Conservation (phyloP, 1,140 invertebrate genomes). For the Helicoverpa zea region DNA sequence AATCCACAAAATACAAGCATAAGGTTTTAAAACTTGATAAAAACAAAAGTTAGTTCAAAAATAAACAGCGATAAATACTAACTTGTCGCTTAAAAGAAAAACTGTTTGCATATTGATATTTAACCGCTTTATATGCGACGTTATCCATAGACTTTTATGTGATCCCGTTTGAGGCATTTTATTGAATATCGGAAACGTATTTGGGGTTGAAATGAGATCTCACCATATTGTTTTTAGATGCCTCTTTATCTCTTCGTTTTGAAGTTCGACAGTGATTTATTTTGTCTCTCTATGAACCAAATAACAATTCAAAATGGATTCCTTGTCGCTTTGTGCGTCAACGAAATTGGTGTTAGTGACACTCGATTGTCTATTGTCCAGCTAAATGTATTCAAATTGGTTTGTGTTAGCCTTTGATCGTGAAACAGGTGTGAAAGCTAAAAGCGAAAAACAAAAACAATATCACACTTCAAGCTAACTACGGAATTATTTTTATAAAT, state of each 20-base stretch:
- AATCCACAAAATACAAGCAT: background rate
- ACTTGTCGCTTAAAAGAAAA: slow-evolving; percentile 35
- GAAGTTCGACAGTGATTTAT: slow-evolving; percentile 75
- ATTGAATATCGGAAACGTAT: slow-evolving; percentile 82
- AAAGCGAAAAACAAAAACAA: background rate
- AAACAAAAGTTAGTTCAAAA: slow-evolving; percentile 9
- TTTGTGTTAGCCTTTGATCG: slow-evolving; percentile 30
- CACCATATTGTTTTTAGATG: slow-evolving; percentile 72
- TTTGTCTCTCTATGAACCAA: slow-evolving; percentile 58
- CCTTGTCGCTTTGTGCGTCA: background rate
- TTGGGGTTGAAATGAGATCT: slow-evolving; percentile 78
- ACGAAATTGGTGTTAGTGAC: slow-evolving; percentile 6
- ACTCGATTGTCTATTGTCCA: slow-evolving; percentile 20
- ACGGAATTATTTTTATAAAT: background rate
- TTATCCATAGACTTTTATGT: slow-evolving; percentile 67
- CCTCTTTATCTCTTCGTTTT: slow-evolving; percentile 69
- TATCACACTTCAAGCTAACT: background rate
- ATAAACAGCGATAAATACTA: background rate
- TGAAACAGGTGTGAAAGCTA: background rate
- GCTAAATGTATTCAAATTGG: slow-evolving; percentile 36
- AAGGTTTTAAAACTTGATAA: background rate
- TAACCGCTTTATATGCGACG: slow-evolving; percentile 61
- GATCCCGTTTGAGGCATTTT: slow-evolving; percentile 75
- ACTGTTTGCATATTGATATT: slow-evolving; percentile 69
- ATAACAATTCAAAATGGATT: background rate